These are phyloP conservation scores for Pachymerium ferrugineum DNA, from an alignment of 2,888 invertebrate genomes.

Conservation along the genomic window DNA sequence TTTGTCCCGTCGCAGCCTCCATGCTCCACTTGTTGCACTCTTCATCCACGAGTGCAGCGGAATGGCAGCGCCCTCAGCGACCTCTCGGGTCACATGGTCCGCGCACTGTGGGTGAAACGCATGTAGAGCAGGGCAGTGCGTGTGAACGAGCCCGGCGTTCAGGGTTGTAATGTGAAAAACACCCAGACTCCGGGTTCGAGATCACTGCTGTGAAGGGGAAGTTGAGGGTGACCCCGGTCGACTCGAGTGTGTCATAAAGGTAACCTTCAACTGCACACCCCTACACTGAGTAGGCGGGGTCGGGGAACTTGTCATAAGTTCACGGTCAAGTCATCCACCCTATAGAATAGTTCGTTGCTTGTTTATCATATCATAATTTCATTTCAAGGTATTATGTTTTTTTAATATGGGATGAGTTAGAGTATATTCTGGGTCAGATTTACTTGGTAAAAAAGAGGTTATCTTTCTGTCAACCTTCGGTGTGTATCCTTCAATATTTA, in stretches of 20 bases:
- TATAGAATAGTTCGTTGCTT: conserved; percentile 6
- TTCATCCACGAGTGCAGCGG: conserved; percentile 27
- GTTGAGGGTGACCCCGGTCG: conserved; percentile 19
- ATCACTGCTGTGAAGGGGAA: no score
- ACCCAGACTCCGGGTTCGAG: neutral
- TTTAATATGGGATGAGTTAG: neutral
- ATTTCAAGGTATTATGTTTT: conserved; percentile 23
- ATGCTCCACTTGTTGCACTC: conserved; percentile 25
- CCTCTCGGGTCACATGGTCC: conserved; percentile 16
- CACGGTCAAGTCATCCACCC: conserved; percentile 25
- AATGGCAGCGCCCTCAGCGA: conserved; percentile 15
- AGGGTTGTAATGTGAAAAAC: neutral
- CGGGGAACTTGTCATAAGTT: conserved; percentile 27
- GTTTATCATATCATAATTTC: conserved; percentile 20
- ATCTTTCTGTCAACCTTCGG: no score
- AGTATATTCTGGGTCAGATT: neutral
- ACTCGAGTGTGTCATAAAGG: neutral
- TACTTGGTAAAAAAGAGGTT: neutral
- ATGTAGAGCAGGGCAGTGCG: conserved; percentile 22
- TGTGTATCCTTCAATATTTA: no score
- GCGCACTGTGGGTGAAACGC: conserved; percentile 20
- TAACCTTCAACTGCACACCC: neutral
- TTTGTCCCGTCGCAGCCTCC: conserved; percentile 11
- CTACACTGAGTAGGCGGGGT: conserved; percentile 14
- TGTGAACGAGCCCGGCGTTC: conserved; percentile 22